Evolutionary conservation across 1,140 invertebrate species (phyloP).

Genomic region (Heterodera schachtii): DNA sequence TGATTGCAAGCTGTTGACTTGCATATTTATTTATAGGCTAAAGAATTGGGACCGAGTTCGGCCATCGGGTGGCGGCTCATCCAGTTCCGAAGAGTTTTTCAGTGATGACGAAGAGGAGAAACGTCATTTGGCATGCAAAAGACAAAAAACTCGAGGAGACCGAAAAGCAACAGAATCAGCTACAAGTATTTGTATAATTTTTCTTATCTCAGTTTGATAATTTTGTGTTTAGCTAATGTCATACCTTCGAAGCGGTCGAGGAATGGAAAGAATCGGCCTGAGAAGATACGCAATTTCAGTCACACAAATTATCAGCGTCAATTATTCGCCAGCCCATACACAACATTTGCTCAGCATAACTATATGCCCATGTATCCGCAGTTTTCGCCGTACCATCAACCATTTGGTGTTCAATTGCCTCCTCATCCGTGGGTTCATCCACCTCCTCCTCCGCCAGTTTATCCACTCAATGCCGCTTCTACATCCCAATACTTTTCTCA

Average conservation of each 20-base stretch:
- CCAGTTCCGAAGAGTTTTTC: constrained; percentile 35
- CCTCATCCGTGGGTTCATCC: neutral
- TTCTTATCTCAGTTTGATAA: neutral
- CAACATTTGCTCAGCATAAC: neutral
- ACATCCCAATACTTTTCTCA: neutral
- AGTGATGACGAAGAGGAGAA: constrained; percentile 42
- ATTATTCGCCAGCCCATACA: neutral
- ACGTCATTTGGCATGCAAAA: constrained; percentile 32
- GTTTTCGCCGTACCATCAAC: neutral
- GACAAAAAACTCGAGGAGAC: constrained; percentile 11
- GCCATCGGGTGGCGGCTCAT: constrained; percentile 16
- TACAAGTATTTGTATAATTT: neutral
- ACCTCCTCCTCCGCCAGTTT: constrained; percentile 15
- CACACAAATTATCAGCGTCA: neutral
- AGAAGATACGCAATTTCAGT: neutral
- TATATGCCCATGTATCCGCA: neutral
- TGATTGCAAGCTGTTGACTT: neutral
- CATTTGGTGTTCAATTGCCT: neutral
- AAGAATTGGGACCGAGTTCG: constrained; percentile 28
- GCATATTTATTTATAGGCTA: constrained; percentile 15
- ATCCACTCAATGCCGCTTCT: neutral
- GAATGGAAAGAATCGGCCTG: constrained; percentile 3
- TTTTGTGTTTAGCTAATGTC: neutral
- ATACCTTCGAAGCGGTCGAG: neutral
- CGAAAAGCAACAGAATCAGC: neutral